Base-by-base conservation (phyloP, 2,797 vertebrate species). In the Syngnathus rostellatus region DNA sequence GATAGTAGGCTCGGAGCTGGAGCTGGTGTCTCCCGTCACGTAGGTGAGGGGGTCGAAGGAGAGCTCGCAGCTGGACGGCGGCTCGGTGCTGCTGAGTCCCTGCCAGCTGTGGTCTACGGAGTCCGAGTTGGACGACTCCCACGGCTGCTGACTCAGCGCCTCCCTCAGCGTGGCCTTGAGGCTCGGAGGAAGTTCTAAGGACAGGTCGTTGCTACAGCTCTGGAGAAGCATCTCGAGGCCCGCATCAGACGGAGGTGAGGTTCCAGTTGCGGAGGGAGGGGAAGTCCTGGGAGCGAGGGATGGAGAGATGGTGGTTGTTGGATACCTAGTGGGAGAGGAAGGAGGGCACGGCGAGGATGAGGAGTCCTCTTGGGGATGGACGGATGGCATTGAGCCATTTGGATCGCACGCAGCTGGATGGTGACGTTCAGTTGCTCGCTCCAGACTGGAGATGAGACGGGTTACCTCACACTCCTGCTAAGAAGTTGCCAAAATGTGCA, bases 11-110 rank as follows among this genome's bases (percentile, higher is more conserved):
- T 83, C 73, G 51, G 48, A 21, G 8, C 71, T 38, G 6, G 63
- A 41, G 62, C 72, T 62, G 40, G 16, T 10, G 0, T 59, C 38
- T 51, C 90, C 89, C 65, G 81, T 50, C 80, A 86, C 78, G 84
- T 93, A 93, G 0, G 90, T 89, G 64, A 94, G 88, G 2, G 93
- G 90, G 81, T 94, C 92, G 75, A 93, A 94, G 70, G 93, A 92
- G 62, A 78, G 68, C 72, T 93, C 89, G 1, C 85, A 84, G 31
- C 84, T 38, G 0, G 59, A 45, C 6, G 83, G 80, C 61, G 81
- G 65, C 39, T 87, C 89, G 4, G 57, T 67, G 61, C 78, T 64
- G 61, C 72, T 76, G 55, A 88, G 76, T 21, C 82, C 86, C 73
- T 80, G 88, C 79, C 83, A 89, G 77, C 75, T 74, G 37, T 70